These are phyloP conservation scores for Caranx melampygus DNA, from an alignment of 2,113 vertebrate species.

Conservation along the genomic window DNA sequence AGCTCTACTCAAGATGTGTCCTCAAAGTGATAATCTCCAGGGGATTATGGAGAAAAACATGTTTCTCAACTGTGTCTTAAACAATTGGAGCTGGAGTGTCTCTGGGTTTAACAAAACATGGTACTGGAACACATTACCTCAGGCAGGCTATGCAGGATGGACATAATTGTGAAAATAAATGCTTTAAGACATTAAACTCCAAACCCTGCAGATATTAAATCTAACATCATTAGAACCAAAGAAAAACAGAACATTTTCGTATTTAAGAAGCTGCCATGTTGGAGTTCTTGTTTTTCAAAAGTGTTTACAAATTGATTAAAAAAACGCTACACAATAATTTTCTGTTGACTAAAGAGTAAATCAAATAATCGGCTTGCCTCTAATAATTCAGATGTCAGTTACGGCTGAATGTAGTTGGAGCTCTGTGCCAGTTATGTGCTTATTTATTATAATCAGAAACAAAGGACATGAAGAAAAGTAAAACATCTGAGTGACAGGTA, in stretches of 20 bases:
- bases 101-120: neutral
- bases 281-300: neutral
- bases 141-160: neutral
- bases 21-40: slow-evolving; percentile 47
- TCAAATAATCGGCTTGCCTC: too few species aligned
- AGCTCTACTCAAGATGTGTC: slow-evolving; percentile 48
- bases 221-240: neutral
- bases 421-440: too few species aligned
- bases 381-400: too few species aligned
- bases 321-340: too few species aligned
- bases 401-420: too few species aligned
- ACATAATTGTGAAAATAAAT: neutral
- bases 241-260: neutral
- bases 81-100: neutral
- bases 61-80: neutral
- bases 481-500: too few species aligned
- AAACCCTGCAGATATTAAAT: neutral
- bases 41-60: too few species aligned
- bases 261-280: neutral
- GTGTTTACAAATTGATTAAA: too few species aligned
- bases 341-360: too few species aligned
- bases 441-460: too few species aligned
- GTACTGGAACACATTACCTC: neutral
- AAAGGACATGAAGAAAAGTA: too few species aligned
- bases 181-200: neutral